Percentiles rank a stretch among this genome's conserved stretches.
Conservation (phyloP, 1,140 invertebrate species). For the Drosophila arawakana region DNA sequence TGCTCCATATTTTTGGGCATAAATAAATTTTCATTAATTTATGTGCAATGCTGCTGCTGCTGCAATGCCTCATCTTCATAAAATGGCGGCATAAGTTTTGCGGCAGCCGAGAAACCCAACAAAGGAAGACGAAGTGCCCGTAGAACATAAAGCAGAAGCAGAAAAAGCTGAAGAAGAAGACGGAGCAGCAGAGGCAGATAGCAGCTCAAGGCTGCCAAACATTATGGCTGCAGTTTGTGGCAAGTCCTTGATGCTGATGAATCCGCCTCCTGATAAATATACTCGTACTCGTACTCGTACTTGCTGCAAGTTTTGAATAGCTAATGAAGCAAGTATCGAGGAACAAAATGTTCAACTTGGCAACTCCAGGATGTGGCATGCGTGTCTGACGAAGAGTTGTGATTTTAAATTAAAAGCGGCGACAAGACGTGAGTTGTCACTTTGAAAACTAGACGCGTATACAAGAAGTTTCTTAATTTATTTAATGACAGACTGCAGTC, state of each 20-base stretch:
- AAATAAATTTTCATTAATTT: constrained; percentile 83
- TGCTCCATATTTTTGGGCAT: constrained; percentile 66
- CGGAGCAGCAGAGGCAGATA: not conserved
- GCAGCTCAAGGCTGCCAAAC: constrained; percentile 24
- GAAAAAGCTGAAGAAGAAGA: not conserved
- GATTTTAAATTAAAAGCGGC: constrained; percentile 19
- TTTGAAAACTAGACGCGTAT: not conserved
- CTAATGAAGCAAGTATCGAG: constrained; percentile 64
- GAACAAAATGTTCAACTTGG: constrained; percentile 12
- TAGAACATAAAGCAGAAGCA: not conserved
- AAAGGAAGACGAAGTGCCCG: constrained; percentile 32
- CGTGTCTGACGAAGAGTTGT: constrained; percentile 14
- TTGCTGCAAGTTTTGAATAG: constrained; percentile 54
- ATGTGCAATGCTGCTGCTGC: constrained; percentile 49
- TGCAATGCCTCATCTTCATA: constrained; percentile 43
- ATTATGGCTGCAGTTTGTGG: constrained; percentile 56
- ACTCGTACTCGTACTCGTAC: constrained; percentile 33
- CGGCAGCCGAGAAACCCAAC: constrained; percentile 16
- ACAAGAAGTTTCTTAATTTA: constrained; percentile 10
- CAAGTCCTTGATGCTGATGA: constrained; percentile 56
- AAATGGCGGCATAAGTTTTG: constrained; percentile 72
- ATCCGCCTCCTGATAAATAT: constrained; percentile 63
- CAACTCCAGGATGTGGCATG: not conserved
- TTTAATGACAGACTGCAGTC: not conserved
- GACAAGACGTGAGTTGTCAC: constrained; percentile 11